Conservation (phyloP, 2,888 invertebrate species). For the Thereva unica region DNA sequence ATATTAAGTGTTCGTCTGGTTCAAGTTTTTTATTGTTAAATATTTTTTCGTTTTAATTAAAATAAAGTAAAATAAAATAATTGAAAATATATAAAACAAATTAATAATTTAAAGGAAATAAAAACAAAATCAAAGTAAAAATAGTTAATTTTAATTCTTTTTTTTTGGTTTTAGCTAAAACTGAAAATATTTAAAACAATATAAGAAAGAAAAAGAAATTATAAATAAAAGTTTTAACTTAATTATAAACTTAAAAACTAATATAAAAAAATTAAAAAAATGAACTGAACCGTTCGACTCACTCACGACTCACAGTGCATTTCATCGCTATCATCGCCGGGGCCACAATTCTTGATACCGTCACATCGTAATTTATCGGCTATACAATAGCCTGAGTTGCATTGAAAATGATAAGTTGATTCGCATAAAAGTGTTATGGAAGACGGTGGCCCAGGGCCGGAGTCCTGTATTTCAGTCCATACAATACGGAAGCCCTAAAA, state of each 20-base stretch:
- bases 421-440: slow-evolving; percentile 57
- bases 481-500: slow-evolving; percentile 83
- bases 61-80: slow-evolving; percentile 23
- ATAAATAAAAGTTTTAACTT: slow-evolving; percentile 6
- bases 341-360: slow-evolving; percentile 76
- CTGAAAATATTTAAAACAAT: slow-evolving; percentile 40
- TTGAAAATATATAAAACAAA: slow-evolving; percentile 31
- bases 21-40: slow-evolving; percentile 51
- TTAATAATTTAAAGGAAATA: slow-evolving; percentile 38
- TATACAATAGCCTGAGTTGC: slow-evolving; percentile 79
- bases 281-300: slow-evolving; percentile 62
- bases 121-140: slow-evolving; percentile 41
- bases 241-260: slow-evolving; percentile 29
- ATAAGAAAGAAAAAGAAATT: slow-evolving; percentile 42
- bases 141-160: background rate
- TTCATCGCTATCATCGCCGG: slow-evolving; percentile 60
- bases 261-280: slow-evolving; percentile 47
- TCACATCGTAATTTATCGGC: slow-evolving; percentile 77
- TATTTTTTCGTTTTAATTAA: background rate
- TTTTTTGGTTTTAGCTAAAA: slow-evolving; percentile 10
- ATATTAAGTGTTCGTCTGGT: slow-evolving; percentile 58
- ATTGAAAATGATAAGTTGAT: slow-evolving; percentile 72
- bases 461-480: slow-evolving; percentile 88
- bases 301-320: slow-evolving; percentile 62
- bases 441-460: slow-evolving; percentile 60